These are phyloP conservation scores for Hydrolagus affinis DNA, from an alignment of 2,113 vertebrate species.

Conservation along the genomic window DNA sequence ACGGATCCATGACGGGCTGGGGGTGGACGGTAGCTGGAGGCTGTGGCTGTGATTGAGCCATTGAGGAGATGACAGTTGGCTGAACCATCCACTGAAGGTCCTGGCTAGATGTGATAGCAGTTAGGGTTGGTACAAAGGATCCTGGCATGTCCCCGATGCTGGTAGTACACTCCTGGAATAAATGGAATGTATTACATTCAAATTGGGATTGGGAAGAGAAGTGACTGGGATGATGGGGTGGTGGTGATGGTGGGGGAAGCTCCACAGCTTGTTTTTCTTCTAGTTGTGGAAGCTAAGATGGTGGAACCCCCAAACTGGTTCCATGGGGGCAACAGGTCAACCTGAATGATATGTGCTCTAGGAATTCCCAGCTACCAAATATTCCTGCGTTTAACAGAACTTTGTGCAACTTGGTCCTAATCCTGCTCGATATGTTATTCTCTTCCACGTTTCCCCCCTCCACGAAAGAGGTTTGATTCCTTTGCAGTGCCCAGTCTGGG, in stretches of 20 bases:
- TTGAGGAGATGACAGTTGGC: slow-evolving; percentile 85
- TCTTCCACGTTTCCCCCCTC: too few species aligned
- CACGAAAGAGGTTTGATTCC: too few species aligned
- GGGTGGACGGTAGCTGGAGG: slow-evolving; percentile 45
- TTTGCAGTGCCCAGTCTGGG: too few species aligned
- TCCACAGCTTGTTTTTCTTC: slow-evolving; percentile 39
- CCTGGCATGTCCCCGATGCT: slow-evolving; percentile 82
- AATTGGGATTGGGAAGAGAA: neutral
- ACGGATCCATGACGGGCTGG: slow-evolving; percentile 63
- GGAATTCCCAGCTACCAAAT: too few species aligned
- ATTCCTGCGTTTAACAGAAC: too few species aligned
- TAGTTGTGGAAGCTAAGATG: too few species aligned
- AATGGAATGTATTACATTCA: slow-evolving; percentile 28
- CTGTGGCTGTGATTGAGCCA: slow-evolving; percentile 74
- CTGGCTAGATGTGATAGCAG: slow-evolving; percentile 91
- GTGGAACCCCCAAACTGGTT: too few species aligned
- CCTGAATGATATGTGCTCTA: too few species aligned
- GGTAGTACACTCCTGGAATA: slow-evolving; percentile 55
- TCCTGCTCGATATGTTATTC: too few species aligned
- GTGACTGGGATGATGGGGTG: too few species aligned
- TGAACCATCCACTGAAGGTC: slow-evolving; percentile 97
- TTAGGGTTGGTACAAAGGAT: slow-evolving; percentile 92
- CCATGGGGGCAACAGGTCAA: too few species aligned
- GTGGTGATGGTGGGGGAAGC: slow-evolving; percentile 47
- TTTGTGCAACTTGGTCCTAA: too few species aligned